Evolutionary conservation across 2,888 invertebrate genomes (phyloP).

Genomic region (Drosophila neotestacea): DNA sequence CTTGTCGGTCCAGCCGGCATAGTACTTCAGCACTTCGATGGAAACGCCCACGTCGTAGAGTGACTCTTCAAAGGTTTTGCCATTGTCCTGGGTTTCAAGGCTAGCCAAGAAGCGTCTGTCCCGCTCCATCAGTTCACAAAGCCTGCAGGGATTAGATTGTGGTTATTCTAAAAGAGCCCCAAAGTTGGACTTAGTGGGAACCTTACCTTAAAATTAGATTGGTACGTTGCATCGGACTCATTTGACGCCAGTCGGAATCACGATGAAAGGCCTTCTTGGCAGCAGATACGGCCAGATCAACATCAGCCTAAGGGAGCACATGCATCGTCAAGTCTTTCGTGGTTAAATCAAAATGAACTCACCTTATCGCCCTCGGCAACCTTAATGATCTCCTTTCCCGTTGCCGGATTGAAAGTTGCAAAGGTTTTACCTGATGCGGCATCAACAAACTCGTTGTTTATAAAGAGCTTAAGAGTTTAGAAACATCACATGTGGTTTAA

Average conservation of each 20-base stretch:
- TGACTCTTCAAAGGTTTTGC: conserved; percentile 89
- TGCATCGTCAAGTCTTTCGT: neutral
- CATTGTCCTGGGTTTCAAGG: conserved; percentile 92
- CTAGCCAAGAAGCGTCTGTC: conserved; percentile 90
- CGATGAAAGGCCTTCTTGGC: conserved; percentile 92
- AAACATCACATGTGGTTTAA: neutral
- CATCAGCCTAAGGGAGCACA: conserved; percentile 88
- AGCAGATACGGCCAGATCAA: conserved; percentile 92
- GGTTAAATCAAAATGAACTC: conserved; percentile 51
- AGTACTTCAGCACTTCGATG: conserved; percentile 88
- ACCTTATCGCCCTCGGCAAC: conserved; percentile 95
- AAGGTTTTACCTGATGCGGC: conserved; percentile 94
- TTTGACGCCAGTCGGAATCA: conserved; percentile 90
- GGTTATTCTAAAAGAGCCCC: no score
- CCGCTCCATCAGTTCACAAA: conserved; percentile 89
- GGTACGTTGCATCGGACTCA: conserved; percentile 93
- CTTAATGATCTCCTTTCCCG: conserved; percentile 90
- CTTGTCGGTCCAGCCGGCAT: conserved; percentile 95
- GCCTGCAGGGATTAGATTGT: conserved; percentile 47
- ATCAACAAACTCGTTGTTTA: conserved; percentile 93
- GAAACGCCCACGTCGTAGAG: conserved; percentile 86
- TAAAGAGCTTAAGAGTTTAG: conserved; percentile 88
- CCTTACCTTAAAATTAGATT: conserved; percentile 88
- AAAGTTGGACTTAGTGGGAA: neutral
- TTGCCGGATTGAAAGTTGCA: conserved; percentile 93